phyloP scores from a whole-genome alignment of 2,113 vertebrate species.

The Neolamprologus toae region DNA sequence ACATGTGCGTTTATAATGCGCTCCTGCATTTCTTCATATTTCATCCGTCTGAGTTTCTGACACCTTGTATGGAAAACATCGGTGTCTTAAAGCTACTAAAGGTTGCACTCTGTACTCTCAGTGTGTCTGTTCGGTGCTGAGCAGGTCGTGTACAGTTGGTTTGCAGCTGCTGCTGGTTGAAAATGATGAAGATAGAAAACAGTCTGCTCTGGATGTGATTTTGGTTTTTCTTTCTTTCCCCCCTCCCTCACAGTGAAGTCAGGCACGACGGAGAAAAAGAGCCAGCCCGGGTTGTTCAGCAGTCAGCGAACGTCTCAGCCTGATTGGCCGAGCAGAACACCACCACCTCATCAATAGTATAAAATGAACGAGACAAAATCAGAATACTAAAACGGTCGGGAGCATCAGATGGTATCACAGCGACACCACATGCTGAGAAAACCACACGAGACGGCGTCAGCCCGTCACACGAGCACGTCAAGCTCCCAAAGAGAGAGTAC shows the following conservation, averaged over 20 bases:
- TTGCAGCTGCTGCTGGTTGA: not conserved
- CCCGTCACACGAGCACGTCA: not conserved
- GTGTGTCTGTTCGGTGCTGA: not conserved
- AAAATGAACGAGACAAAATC: not conserved
- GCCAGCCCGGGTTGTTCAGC: not conserved
- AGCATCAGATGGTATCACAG: not conserved
- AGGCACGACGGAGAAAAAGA: not conserved
- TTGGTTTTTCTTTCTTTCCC: not conserved
- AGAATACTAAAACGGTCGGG: not conserved
- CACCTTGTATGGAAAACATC: not conserved
- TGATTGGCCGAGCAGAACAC: not conserved
- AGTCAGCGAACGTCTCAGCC: not conserved
- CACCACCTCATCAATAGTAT: not conserved
- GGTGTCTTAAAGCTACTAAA: not conserved
- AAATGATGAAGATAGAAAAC: not conserved
- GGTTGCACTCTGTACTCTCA: not conserved
- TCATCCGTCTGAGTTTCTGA: not conserved
- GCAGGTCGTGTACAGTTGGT: not conserved
- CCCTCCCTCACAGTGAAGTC: not conserved
- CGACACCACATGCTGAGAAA: not conserved
- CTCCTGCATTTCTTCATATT: not conserved
- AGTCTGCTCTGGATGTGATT: not conserved
- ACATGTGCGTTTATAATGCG: rapidly evolving
- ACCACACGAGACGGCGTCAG: not conserved
- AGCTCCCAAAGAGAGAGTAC: not conserved